Evolutionary conservation across 2,797 vertebrate species (phyloP), one percentile per base, ranked within the genome.

Genomic region (Sternarchorhynchus goeldii): DNA sequence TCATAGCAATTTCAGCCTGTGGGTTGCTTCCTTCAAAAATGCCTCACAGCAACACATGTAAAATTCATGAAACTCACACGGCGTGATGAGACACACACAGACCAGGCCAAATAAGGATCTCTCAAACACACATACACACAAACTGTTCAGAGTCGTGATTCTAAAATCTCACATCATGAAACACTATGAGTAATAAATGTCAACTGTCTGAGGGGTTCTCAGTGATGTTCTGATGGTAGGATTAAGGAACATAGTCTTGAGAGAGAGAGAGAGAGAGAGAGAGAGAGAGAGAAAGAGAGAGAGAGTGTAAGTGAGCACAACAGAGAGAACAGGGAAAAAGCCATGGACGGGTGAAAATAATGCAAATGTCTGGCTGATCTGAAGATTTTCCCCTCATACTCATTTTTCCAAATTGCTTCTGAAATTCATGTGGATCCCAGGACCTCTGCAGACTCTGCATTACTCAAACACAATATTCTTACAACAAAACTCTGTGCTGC

Each of bases 121-220:
- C 41, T 45, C 59, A 62, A 21, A 62, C 59, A 62, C 59, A 14
- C 63, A 12, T 34, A 68, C 53, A 21, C 75, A 76, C 67, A 76
- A 66, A 65, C 74, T 55, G n/a, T 58, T 67, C 45, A 73, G 63
- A 5, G 8, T 66, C 16, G 14, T 12, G 32, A 31, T 31, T 67
- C 62, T 72, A 77, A 73, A 25, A 70, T 69, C 68, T 81, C 62
- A 81, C 62, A 56, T 79, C 17, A 63, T 62, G 70, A 75, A 75
- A 70, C 58, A 80, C 78, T 63, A 70, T 6, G 56, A 72, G 76
- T 21, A 72, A 65, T 32, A 70, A 69, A 75, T 75, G 73, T 71
- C 57, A 72, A 60, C 31, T 64, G 66, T 25, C 41, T 32, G 76
- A 69, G 39, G 16, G 50, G 32, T 60, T 58, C 36, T 50, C 57